Evolutionary conservation across 2,888 invertebrate species (phyloP).

Genomic region (Tipula helvola): DNA sequence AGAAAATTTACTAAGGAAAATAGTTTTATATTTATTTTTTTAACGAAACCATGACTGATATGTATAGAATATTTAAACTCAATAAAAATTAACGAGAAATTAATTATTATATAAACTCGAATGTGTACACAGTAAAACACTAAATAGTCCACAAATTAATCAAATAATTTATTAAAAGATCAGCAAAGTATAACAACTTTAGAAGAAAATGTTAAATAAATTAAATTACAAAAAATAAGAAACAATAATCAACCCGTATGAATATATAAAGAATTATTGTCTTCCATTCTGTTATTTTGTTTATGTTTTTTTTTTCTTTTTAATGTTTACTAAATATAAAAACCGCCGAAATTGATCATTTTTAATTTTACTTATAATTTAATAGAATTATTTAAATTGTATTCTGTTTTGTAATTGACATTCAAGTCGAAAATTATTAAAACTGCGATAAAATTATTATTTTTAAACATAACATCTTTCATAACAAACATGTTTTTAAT

Average conservation of each 20-base stretch:
- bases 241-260: background rate
- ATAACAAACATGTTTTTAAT: background rate
- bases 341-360: background rate
- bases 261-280: background rate
- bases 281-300: background rate
- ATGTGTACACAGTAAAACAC: background rate
- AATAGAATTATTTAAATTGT: background rate
- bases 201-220: background rate
- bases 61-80: background rate
- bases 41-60: background rate
- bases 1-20: background rate
- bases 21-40: background rate
- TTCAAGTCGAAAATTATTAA: background rate
- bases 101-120: background rate
- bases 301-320: background rate
- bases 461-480: background rate
- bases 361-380: background rate
- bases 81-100: background rate
- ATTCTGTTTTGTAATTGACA: background rate
- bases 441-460: background rate
- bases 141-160: background rate
- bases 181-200: background rate
- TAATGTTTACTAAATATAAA: background rate
- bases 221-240: background rate
- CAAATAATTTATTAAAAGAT: background rate